Conservation (phyloP, 2,113 vertebrate genomes). For the Embiotoca jacksoni region DNA sequence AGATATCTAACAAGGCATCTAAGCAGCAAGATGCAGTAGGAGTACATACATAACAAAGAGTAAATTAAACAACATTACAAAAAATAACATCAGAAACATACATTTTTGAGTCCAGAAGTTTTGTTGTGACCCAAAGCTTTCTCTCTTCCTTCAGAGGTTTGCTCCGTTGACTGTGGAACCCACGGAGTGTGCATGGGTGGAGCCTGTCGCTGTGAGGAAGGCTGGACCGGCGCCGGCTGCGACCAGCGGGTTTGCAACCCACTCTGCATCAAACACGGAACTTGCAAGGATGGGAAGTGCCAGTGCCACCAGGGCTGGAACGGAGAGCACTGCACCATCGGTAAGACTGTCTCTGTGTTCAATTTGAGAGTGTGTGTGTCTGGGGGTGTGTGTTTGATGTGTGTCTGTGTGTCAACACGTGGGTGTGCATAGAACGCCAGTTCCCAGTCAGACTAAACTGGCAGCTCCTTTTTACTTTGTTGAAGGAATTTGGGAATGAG, state of each 20-base stretch:
- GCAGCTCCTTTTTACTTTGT: slow-evolving; percentile 63
- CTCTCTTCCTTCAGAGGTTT: slow-evolving; percentile 90
- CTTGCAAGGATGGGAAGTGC: slow-evolving; percentile 99
- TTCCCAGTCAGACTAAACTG: slow-evolving; percentile 61
- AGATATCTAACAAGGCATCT: not conserved
- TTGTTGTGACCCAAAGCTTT: slow-evolving; percentile 5
- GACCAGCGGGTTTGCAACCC: slow-evolving; percentile 99
- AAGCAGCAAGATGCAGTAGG: not conserved
- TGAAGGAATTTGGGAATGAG: slow-evolving; percentile 60
- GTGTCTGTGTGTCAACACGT: slow-evolving; percentile 54
- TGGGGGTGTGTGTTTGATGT: slow-evolving; percentile 45
- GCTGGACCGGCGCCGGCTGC: slow-evolving; percentile 95
- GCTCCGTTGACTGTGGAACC: slow-evolving; percentile 97
- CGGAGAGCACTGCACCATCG: slow-evolving; percentile 99
- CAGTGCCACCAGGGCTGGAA: slow-evolving; percentile 99
- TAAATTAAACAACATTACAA: too few species aligned
- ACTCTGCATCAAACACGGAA: slow-evolving; percentile 97
- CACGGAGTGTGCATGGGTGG: slow-evolving; percentile 97
- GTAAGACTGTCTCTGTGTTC: slow-evolving; percentile 82
- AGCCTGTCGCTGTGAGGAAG: slow-evolving; percentile 97
- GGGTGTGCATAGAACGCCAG: slow-evolving; percentile 57
- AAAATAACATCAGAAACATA: not conserved
- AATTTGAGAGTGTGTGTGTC: slow-evolving; percentile 9
- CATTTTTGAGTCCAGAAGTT: not conserved
- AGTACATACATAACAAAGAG: not conserved